Evolutionary conservation across 1,140 invertebrate genomes (phyloP).

Genomic region (Drosophila pseudoobscura): DNA sequence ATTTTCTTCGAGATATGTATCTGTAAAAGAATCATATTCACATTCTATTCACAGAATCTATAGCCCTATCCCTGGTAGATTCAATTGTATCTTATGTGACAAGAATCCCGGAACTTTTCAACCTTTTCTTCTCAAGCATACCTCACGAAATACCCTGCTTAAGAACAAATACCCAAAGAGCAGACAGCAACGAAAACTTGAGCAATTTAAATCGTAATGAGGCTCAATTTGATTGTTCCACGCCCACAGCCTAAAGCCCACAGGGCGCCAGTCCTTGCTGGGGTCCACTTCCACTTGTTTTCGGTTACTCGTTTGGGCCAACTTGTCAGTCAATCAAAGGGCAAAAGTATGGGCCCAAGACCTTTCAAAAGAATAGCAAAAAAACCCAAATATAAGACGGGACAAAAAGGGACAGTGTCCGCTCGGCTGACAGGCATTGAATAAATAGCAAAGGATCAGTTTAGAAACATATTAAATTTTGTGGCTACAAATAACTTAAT

Average conservation of each 20-base stretch:
- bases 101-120: too few species aligned
- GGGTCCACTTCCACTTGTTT: background rate
- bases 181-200: constrained; percentile 40
- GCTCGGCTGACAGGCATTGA: constrained; percentile 58
- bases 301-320: constrained; percentile 63
- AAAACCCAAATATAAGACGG: background rate
- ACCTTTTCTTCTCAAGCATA: too few species aligned
- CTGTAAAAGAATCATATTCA: too few species aligned
- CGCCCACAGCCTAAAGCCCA: background rate
- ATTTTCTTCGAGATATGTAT: too few species aligned
- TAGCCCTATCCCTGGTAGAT: too few species aligned
- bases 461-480: constrained; percentile 78
- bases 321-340: constrained; percentile 79
- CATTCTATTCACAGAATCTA: too few species aligned
- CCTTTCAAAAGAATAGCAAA: background rate
- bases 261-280: background rate
- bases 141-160: too few species aligned
- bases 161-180: constrained; percentile 14
- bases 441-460: constrained; percentile 62
- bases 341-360: constrained; percentile 56
- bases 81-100: too few species aligned
- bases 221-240: constrained; percentile 40
- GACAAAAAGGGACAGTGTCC: constrained; percentile 36
- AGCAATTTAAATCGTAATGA: constrained; percentile 72
- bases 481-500: constrained; percentile 77